These are phyloP conservation scores for Rhinichthys klamathensis DNA, from an alignment of 2,113 vertebrate genomes.

Conservation along the genomic window DNA sequence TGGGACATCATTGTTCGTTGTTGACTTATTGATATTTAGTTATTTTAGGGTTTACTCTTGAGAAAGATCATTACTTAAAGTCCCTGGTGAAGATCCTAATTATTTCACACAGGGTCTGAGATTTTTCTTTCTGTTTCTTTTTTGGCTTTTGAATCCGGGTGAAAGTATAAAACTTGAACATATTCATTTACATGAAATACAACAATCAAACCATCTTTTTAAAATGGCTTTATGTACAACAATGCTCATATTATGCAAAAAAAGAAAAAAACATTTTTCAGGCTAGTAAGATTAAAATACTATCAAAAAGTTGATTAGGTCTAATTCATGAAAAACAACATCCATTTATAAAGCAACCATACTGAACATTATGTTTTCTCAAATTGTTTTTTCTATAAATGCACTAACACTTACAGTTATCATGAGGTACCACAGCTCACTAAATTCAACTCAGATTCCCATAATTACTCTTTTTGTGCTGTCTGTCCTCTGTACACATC, in stretches of 20 bases:
- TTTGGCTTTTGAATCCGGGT: background rate
- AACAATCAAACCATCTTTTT: background rate
- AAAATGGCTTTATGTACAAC: background rate
- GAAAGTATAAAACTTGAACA: background rate
- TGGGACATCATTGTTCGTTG: background rate
- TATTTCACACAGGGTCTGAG: background rate
- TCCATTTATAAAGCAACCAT: background rate
- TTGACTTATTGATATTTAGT: constrained; percentile 7
- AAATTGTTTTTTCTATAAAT: background rate
- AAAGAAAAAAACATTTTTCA: too few species aligned
- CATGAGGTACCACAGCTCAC: background rate
- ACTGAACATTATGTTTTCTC: background rate
- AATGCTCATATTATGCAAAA: background rate
- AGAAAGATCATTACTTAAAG: background rate
- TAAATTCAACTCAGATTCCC: background rate
- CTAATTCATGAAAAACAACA: background rate
- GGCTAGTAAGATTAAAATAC: background rate
- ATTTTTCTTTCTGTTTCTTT: background rate
- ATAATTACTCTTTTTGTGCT: background rate
- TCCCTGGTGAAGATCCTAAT: background rate
- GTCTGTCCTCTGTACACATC: background rate
- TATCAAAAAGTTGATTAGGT: background rate
- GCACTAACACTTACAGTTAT: background rate
- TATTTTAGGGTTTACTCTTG: background rate
- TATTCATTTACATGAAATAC: background rate